Conservation (phyloP, 2,113 vertebrate species). For the Brachypteracias leptosomus region DNA sequence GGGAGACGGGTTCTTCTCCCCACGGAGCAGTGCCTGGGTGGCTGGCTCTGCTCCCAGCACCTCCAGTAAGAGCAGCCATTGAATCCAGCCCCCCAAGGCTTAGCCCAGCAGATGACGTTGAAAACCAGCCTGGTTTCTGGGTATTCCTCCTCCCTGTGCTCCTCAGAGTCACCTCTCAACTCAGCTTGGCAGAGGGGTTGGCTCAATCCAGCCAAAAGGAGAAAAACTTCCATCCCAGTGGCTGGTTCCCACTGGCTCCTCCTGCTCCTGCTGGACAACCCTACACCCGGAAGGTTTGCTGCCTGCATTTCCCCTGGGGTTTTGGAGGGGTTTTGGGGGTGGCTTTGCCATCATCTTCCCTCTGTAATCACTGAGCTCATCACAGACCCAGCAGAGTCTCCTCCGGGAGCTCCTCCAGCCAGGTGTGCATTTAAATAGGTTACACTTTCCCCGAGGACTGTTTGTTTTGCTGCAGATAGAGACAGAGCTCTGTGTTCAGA, state of each 20-base stretch:
- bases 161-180: background rate
- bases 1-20: background rate
- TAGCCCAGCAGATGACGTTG: background rate
- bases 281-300: background rate
- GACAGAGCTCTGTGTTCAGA: background rate
- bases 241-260: accelerated
- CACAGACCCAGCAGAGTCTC: background rate
- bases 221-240: background rate
- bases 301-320: background rate
- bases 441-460: background rate
- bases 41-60: background rate
- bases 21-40: background rate
- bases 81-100: background rate
- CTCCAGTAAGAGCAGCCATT: background rate
- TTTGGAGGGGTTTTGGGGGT: no score
- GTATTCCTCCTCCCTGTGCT: background rate
- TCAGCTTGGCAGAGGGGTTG: background rate
- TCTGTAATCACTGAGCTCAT: background rate
- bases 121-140: background rate
- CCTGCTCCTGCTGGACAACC: background rate
- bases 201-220: background rate
- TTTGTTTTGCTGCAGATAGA: constrained; percentile 28
- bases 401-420: background rate
- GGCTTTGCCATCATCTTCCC: background rate
- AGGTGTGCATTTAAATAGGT: background rate